These are phyloP conservation scores for Fregetta grallaria DNA, from an alignment of 2,113 vertebrate species.

Conservation along the genomic window DNA sequence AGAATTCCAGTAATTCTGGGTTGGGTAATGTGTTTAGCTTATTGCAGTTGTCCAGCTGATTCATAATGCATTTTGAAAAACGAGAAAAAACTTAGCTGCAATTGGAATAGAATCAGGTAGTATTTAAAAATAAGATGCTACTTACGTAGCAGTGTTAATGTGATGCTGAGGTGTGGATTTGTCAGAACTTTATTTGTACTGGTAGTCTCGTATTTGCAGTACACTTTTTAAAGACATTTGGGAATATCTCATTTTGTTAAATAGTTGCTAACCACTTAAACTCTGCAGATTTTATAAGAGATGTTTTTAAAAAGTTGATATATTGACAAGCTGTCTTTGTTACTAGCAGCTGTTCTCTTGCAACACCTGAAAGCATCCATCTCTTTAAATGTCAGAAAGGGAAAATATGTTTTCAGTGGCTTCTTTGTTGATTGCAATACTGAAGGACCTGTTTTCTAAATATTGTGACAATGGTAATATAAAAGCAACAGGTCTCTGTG, in stretches of 20 bases:
- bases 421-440: neutral
- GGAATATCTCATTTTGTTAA: neutral
- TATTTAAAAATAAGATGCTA: neutral
- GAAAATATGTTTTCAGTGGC: neutral
- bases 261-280: neutral
- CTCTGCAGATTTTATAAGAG: neutral
- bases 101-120: neutral
- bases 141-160: neutral
- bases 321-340: neutral
- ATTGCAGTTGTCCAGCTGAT: neutral
- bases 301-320: neutral
- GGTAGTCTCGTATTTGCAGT: neutral
- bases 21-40: neutral
- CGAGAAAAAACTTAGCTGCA: neutral
- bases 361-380: neutral
- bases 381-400: neutral
- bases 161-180: neutral
- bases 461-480: neutral
- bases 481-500: neutral
- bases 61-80: neutral
- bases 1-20: neutral
- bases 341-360: neutral
- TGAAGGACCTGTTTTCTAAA: neutral
- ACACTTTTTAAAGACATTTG: neutral
- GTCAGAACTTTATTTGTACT: neutral